Conservation (phyloP, 2,797 vertebrate species). For the Novumbra hubbsi region DNA sequence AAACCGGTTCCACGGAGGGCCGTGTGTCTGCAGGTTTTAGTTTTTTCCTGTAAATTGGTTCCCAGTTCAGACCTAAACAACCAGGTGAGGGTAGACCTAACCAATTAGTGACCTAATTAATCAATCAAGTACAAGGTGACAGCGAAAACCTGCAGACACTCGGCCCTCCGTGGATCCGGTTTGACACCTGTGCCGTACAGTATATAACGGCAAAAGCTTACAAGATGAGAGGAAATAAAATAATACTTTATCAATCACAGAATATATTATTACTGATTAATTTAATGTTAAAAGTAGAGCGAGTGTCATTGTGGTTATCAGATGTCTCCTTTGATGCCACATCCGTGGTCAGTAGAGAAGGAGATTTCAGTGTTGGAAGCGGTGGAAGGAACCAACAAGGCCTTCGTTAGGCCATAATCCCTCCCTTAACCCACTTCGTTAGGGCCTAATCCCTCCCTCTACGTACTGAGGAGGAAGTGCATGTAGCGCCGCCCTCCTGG, state of each 20-base stretch:
- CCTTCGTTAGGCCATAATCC: constrained; percentile 51
- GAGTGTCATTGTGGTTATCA: background rate
- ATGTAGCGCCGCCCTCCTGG: constrained; percentile 65
- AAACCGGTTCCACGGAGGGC: too few relatives aligned
- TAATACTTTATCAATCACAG: background rate
- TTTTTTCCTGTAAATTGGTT: too few relatives aligned
- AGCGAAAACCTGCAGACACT: constrained; percentile 36
- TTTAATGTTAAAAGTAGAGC: constrained; percentile 40
- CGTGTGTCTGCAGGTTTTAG: too few relatives aligned
- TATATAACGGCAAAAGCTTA: background rate
- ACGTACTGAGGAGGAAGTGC: constrained; percentile 46
- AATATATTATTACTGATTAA: background rate
- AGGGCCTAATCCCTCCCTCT: constrained; percentile 48
- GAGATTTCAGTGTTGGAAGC: constrained; percentile 29
- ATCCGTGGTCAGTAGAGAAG: constrained; percentile 41
- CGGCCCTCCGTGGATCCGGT: too few relatives aligned
- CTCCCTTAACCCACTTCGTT: constrained; percentile 45
- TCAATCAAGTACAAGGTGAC: too few relatives aligned
- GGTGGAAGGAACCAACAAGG: constrained; percentile 44
- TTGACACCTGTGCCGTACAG: background rate
- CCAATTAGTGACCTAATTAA: too few relatives aligned
- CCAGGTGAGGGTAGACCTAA: too few relatives aligned
- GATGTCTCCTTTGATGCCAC: constrained; percentile 39
- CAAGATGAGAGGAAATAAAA: background rate
- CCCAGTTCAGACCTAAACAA: too few relatives aligned